Conservation (phyloP, 2,113 vertebrate species). For the Myodes glareolus region DNA sequence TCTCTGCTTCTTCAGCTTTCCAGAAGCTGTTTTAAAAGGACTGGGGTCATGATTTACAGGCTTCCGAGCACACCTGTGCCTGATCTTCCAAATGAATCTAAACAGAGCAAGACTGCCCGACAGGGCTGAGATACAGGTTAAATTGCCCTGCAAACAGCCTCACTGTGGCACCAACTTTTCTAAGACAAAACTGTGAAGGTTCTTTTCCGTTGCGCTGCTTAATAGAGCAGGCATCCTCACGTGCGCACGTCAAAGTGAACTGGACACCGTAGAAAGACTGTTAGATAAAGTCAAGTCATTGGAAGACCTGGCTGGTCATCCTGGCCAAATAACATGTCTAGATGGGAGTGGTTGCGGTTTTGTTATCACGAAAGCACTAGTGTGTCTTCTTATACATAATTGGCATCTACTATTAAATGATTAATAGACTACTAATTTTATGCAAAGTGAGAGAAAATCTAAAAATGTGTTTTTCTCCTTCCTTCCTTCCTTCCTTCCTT, state of each 20-base stretch:
- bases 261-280: neutral
- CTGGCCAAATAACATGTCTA: neutral
- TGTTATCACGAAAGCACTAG: neutral
- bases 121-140: conserved; percentile 17
- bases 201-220: neutral
- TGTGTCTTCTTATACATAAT: neutral
- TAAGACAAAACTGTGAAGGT: conserved; percentile 27
- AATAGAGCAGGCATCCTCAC: neutral
- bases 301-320: neutral
- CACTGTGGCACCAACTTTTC: neutral
- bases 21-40: conserved; percentile 62
- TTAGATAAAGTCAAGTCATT: neutral
- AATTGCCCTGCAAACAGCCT: neutral
- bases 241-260: neutral
- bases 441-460: conserved; percentile 1
- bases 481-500: too few species aligned
- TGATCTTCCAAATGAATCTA: neutral
- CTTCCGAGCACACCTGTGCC: conserved; percentile 54
- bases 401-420: neutral
- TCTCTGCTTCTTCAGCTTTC: conserved; percentile 54
- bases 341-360: neutral
- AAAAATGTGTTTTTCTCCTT: neutral
- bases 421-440: conserved; percentile 4
- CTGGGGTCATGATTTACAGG: conserved; percentile 14
- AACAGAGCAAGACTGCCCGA: neutral